Base-by-base conservation (phyloP, 2,888 invertebrate species). In the Apodemia mormo region DNA sequence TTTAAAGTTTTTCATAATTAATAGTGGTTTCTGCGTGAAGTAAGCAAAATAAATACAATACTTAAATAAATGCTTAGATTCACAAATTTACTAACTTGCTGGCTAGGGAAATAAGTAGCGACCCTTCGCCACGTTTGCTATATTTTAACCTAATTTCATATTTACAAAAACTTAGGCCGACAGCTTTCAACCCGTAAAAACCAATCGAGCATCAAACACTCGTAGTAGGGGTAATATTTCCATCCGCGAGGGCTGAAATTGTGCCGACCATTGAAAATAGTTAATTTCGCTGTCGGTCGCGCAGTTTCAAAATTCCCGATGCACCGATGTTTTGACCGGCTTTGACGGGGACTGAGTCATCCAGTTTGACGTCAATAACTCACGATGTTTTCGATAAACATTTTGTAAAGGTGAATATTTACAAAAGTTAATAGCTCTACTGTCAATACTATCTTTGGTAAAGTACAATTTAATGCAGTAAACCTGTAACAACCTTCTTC, bases 261-360 rank as follows among this genome's bases (percentile, higher is more conserved):
- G 74, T 72, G 73, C 70, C 74, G 75, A 78, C 73, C 77, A 79
- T 79, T 77, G 76, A 79, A 80, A 79, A 80, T 78, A 78, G 81
- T 81, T 81, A 81, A 81, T 81, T 80, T 79, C 70, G 73, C 73
- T 73, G 79, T 76, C 76, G 72, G 71, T 73, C 67, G 68, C 67
- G 72, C 72, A 70, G 73, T 70, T 72, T 71, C 72, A 72, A 74
- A 76, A 74, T 72, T 69, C 65, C 72, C 74, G 72, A 66, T 71
- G 70, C 65, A 72, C 65, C 66, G 68, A 68, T 70, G 69, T 74
- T 74, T 71, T 76, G 75, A 72, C 75, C 72, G 65, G 67, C 58
- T 65, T 61, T 61, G 67, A 65, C 70, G 67, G 67, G 71, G 43
- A 33, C 67, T 65, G 56, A 68, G 56, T 30, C 65, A 69, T 68